These are phyloP conservation scores for Trachops cirrhosus DNA, from an alignment of 2,797 vertebrate species.

Conservation along the genomic window DNA sequence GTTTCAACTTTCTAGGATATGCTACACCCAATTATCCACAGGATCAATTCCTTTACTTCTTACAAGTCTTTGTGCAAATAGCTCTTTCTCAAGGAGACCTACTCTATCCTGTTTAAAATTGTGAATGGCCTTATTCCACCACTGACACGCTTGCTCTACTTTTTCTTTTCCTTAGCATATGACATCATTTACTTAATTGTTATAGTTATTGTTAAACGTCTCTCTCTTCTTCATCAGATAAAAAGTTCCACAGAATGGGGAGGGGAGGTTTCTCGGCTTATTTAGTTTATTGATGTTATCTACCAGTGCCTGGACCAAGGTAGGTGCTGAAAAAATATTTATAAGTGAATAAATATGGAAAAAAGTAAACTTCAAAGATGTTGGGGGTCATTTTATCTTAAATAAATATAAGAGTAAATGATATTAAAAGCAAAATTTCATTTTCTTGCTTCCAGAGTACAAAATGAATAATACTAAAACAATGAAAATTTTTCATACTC, in stretches of 20 bases:
- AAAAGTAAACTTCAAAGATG: neutral
- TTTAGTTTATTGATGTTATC: neutral
- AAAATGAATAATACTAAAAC: neutral
- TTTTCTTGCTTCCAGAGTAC: neutral
- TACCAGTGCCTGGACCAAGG: neutral
- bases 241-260: neutral
- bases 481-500: neutral
- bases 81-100: neutral
- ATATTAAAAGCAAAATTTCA: neutral
- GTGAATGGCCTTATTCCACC: neutral
- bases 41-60: neutral
- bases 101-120: neutral
- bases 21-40: neutral
- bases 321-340: neutral
- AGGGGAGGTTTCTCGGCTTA: neutral
- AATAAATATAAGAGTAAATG: neutral
- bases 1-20: neutral
- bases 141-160: neutral
- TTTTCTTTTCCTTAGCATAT: neutral
- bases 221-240: neutral
- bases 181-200: neutral
- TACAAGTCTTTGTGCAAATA: neutral
- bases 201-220: neutral
- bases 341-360: neutral
- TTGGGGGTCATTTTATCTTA: neutral